phyloP scores from a whole-genome alignment of 2,113 vertebrate genomes.

The Mystacornis crossleyi region DNA sequence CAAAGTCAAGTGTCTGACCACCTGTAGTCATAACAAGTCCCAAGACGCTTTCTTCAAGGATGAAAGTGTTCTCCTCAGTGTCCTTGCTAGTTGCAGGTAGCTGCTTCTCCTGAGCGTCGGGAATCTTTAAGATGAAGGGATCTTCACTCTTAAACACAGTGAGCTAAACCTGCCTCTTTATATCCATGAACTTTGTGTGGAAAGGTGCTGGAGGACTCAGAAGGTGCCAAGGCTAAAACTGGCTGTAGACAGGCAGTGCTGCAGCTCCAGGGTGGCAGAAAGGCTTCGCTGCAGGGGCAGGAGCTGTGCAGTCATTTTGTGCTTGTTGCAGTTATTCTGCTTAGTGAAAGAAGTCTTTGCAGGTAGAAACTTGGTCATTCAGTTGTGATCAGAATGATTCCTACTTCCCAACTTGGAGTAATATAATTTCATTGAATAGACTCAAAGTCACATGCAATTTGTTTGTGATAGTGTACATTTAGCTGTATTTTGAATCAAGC shows the following conservation, averaged over 20 bases:
- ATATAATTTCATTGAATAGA: not conserved
- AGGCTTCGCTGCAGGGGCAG: not conserved
- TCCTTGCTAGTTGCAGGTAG: slow-evolving; percentile 14
- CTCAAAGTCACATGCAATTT: not conserved
- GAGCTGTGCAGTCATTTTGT: not conserved
- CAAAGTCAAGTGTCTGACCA: slow-evolving; percentile 47
- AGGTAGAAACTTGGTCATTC: not conserved
- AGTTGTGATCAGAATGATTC: not conserved
- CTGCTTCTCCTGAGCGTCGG: not conserved
- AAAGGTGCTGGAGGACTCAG: not conserved
- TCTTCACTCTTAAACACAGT: not conserved
- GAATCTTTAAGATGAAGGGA: slow-evolving; percentile 1
- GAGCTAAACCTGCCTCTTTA: not conserved
- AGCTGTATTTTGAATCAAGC: not conserved
- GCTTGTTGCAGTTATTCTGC: not conserved
- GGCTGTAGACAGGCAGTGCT: not conserved
- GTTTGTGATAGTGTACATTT: not conserved
- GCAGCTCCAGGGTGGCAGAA: not conserved
- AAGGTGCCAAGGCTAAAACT: not conserved
- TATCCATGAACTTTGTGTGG: not conserved
- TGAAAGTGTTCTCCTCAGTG: slow-evolving; percentile 38
- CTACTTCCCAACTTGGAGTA: not conserved
- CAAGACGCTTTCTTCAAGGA: slow-evolving; percentile 7
- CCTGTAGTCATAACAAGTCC: slow-evolving; percentile 53
- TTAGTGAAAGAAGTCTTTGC: not conserved